Evolutionary conservation across 2,113 vertebrate genomes (phyloP), one percentile per base, ranked within the genome.

Genomic region (Otus sunia): DNA sequence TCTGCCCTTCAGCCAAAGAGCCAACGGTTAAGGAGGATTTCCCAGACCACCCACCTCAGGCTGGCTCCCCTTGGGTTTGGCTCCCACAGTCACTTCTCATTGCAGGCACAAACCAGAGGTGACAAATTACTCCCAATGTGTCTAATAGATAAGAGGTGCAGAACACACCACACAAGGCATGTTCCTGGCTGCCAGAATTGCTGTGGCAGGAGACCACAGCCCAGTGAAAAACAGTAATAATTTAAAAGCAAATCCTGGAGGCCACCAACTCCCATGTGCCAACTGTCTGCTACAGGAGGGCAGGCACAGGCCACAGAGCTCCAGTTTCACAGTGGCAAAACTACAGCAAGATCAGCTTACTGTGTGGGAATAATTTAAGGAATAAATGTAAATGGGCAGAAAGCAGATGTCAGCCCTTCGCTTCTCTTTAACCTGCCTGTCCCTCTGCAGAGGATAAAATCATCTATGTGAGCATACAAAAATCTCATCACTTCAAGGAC

Each of bases 161-260:
- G 49, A 69, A 88, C 47, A 58, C 36, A 58, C 69, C 3, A 64
- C 45, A n/a, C 29, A 78, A 64, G 45, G 53, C 63, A 16, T 34
- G 4, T 55, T 93, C 27, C 73, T 63, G 87, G 82, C 83, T 87
- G 63, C 81, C 59, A 67, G 79, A 75, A 85, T 7, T 60, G 72
- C 84, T 74, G 52, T 12, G 14, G 69, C 56, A 52, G 53, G 16
- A 83, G 37, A 63, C 21, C 25, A 30, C 7, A 5, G 12, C 47
- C 56, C 76, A 47, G 69, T 39, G 34, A 68, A 81, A 89, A 92
- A 34, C 2, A 86, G 43, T 32, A 64, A 53, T 63, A n/a, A 62
- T 77, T 67, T 45, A 66, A 91, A 72, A 89, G 50, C 63, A 39
- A 17, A 67, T 89, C 71, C 62, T 75, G 81, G 63, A 92, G 87